Evolutionary conservation across 2,797 vertebrate genomes (phyloP), one percentile per base, ranked within the genome.

Genomic region (Acrossocheilus fasciatus): DNA sequence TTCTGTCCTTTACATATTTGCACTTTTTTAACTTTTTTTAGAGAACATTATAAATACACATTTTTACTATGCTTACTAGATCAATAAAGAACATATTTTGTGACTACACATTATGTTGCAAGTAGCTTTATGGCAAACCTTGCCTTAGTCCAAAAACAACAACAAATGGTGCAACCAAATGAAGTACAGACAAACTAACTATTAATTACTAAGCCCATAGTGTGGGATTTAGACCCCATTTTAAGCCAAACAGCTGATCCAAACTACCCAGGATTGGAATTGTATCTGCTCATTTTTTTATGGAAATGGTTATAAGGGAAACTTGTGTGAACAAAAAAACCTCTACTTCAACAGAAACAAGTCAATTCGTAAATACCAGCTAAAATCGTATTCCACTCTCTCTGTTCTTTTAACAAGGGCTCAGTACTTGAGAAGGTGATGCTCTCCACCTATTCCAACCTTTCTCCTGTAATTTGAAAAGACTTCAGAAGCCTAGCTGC

Each of bases 381-480:
- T 62, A 9, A 59, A 45, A 11, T 45, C 69, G 64, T 34, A 59
- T 47, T 23, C 34, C 9, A 18, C 78, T 4, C 59, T 64, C 47
- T 57, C 23, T 82, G 15, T 82, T 81, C 20, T 68, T 69, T 52
- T 23, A 54, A 20, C 18, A 15, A 20, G 62, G 20, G 47, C 81
- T 73, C 50, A 59, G 26, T 18, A 79, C 54, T 12, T 26, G n/a
- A 80, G 41, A 47, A 3, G 14, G 69, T 20, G 17, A 74, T 83
- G 12, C 39, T 83, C 54, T 47, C 26, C 6, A 59, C 41, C 26
- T 30, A 30, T 66, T 34, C 17, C 43, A 81, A 17, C 1, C 34
- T 68, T 69, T 30, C n/a, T 59, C 36, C 52, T 73, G 30, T 69
- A 45, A 59, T 83, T 68, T 84, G 15, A 41, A 84, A 77, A 54